Evolutionary conservation across 2,113 vertebrate species (phyloP), one percentile per base, ranked within the genome.

Genomic region (Recurvirostra avosetta): DNA sequence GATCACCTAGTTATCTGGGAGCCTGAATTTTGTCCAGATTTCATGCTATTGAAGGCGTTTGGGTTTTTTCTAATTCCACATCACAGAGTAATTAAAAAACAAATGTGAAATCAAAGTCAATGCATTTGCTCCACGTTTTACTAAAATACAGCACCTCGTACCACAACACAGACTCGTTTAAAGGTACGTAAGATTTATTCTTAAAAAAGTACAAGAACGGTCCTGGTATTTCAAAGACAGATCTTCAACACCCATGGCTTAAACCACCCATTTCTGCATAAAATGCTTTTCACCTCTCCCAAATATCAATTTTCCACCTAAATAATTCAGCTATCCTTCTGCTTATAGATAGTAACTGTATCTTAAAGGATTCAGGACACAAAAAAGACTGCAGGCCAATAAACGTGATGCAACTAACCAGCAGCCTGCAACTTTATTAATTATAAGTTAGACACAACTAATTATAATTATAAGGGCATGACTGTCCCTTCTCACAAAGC

Each of bases 1-100:
- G 3, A 1, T 34, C 76, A 25, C 2, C 29, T 2, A 2, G 2
- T 14, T 14, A 16, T 15, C 26, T 4, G 15, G 14, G 23, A 85
- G 53, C 23, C 65, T 17, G 32, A 49, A 18, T 41, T 59, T 34
- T 3, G 5, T 2, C n/a, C 1, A 0, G 18, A 30, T 50, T 67
- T 73, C 18, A 29, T 5, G 21, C 12, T 55, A 6, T 2, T 13
- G 14, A 59, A 25, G 8, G 26, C 26, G 23, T 22, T 63, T 22
- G 9, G 15, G 11, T 10, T 20, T 41, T 4, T 3, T 3, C 32
- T 62, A 59, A 18, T 45, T 41, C 47, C 20, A 36, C n/a, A 10
- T 21, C 19, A 25, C 5, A 4, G 19, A 25, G 5, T 22, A 27
- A 62, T 15, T 67, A n/a, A 66, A 78, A 77, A 23, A 9, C 7